Evolutionary conservation across 2,888 invertebrate species (phyloP).

Genomic region (Eupithecia abbreviata): DNA sequence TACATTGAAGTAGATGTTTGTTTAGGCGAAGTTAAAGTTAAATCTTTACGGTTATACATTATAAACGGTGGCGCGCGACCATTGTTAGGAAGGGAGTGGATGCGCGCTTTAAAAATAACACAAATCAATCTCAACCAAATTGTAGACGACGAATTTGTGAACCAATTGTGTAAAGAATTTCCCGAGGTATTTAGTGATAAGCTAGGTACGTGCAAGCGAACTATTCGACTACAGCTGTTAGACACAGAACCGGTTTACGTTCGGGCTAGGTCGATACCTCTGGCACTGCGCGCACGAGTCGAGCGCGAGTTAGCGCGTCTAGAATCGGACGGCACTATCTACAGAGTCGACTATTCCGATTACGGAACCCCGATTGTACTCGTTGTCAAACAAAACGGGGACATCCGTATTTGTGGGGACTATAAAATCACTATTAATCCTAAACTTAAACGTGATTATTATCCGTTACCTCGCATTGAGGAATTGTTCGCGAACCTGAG

Average conservation of each 20-base stretch:
- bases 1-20: too few relatives aligned
- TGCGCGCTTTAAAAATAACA: background rate
- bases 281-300: background rate
- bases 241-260: background rate
- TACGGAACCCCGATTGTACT: constrained; percentile 25
- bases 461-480: constrained; percentile 20
- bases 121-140: background rate
- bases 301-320: background rate
- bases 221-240: background rate
- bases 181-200: background rate
- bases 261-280: background rate
- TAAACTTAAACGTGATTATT: constrained; percentile 13
- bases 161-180: background rate
- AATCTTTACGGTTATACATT: background rate
- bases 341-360: background rate
- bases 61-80: background rate
- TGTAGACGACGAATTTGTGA: background rate
- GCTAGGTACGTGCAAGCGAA: background rate
- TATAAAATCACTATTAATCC: constrained; percentile 29
- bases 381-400: constrained; percentile 23
- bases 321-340: background rate
- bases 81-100: background rate
- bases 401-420: constrained; percentile 11
- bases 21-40: too few relatives aligned
- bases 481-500: constrained; percentile 17